Evolutionary conservation across 1,140 invertebrate species (phyloP).

Genomic region (Saccostrea cuccullata): DNA sequence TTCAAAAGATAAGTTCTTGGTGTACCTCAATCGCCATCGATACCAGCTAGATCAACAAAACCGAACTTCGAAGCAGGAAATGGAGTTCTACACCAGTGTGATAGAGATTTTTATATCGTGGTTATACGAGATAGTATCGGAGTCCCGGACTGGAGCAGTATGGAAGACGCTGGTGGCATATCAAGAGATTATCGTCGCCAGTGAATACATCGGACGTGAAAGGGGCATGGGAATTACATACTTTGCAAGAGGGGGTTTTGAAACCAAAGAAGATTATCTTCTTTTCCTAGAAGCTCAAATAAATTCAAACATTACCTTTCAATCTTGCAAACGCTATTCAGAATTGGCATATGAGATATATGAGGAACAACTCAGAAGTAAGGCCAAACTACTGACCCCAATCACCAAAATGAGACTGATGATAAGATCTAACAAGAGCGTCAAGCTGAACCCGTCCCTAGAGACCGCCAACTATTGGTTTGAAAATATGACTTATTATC

Average conservation of each 20-base stretch:
- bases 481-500: slow-evolving; percentile 72
- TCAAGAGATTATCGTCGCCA: slow-evolving; percentile 67
- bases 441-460: not conserved
- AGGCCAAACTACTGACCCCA: not conserved
- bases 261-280: slow-evolving; percentile 61
- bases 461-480: slow-evolving; percentile 61
- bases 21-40: slow-evolving; percentile 45
- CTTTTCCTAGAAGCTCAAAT: slow-evolving; percentile 61
- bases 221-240: slow-evolving; percentile 63
- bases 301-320: slow-evolving; percentile 54
- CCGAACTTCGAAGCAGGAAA: slow-evolving; percentile 41
- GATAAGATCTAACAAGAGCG: slow-evolving; percentile 40
- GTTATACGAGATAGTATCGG: slow-evolving; percentile 65
- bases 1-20: slow-evolving; percentile 55
- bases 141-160: slow-evolving; percentile 60
- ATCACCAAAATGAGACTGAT: slow-evolving; percentile 34
- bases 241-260: slow-evolving; percentile 66
- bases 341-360: slow-evolving; percentile 55
- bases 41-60: slow-evolving; percentile 48
- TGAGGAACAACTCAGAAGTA: slow-evolving; percentile 4
- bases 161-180: slow-evolving; percentile 71
- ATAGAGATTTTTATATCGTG: slow-evolving; percentile 63
- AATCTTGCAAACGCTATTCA: slow-evolving; percentile 55
- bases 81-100: slow-evolving; percentile 47
- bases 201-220: slow-evolving; percentile 68